Evolutionary conservation across 2,797 vertebrate genomes (phyloP), one percentile per base, ranked within the genome.

Genomic region (Epinephelus awoara): DNA sequence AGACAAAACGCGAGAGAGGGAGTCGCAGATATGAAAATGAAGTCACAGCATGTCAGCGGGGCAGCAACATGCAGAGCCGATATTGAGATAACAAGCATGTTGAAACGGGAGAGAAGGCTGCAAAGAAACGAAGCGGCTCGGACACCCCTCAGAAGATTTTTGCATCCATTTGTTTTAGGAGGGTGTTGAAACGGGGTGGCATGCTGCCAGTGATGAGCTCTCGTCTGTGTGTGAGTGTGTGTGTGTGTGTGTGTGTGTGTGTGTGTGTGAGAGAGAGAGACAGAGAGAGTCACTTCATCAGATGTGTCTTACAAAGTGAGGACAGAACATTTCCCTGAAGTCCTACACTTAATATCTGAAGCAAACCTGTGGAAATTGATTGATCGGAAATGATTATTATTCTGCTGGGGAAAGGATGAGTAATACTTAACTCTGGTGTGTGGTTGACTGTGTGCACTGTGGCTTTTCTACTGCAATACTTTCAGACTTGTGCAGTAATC

Each of bases 51-150:
- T 65, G 84, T 93, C 90, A 90, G 77, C 19, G 74, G 44, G 56
- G 88, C 58, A 18, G 66, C 83, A 85, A 90, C 87, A 87, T 74
- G 88, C 77, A 40, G 59, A 21, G 5, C 40, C 19, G 34, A 89
- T 86, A 91, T 91, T 65, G 85, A 67, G 79, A 90, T 93, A 93
- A 94, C 86, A 92, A 92, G 89, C 83, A 67, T 75, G 80, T 71
- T 87, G 76, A 81, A 81, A 18, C 17, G 3, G 54, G 29, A 38
- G 47, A 72, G 64, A 58, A 69, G 71, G 50, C 66, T 51, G 73
- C n/a, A 52, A 65, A 72, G 72, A 70, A 79, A 71, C 56, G 46
- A 79, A 87, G 72, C 4, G 15, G 62, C 74, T 78, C 58, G 57
- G 89, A 89, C 75, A 83, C 61, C 77, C 69, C 75, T 92, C 85